Conservation (phyloP, 2,888 invertebrate species). For the Phania funesta region DNA sequence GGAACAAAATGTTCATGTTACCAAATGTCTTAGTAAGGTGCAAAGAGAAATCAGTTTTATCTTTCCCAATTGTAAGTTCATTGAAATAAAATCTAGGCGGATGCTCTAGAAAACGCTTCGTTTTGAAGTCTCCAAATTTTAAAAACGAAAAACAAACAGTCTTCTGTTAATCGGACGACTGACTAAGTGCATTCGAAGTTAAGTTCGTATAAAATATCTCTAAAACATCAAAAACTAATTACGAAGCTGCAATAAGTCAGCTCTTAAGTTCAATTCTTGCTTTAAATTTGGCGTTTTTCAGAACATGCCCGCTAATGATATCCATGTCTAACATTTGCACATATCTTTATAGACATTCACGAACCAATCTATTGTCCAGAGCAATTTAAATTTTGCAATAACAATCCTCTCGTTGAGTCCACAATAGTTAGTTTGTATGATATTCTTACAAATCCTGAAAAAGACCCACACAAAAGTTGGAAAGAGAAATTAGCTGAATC, state of each 20-base stretch:
- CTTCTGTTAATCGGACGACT: too few relatives aligned
- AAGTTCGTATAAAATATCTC: too few relatives aligned
- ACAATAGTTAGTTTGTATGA: constrained; percentile 71
- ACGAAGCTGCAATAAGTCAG: too few relatives aligned
- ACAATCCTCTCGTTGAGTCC: constrained; percentile 70
- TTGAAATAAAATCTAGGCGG: neutral
- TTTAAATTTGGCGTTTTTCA: too few relatives aligned
- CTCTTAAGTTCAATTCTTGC: too few relatives aligned
- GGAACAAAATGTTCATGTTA: constrained; percentile 91
- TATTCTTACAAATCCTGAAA: constrained; percentile 68
- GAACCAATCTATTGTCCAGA: constrained; percentile 84
- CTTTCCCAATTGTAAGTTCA: constrained; percentile 85
- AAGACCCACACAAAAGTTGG: constrained; percentile 72
- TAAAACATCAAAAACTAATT: too few relatives aligned
- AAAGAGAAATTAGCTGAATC: constrained; percentile 72
- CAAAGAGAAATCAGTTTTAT: constrained; percentile 92
- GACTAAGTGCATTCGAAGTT: too few relatives aligned
- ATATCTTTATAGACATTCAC: constrained; percentile 85
- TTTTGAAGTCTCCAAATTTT: too few relatives aligned
- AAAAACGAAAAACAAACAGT: too few relatives aligned
- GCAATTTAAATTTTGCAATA: constrained; percentile 67
- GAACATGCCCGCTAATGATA: too few relatives aligned
- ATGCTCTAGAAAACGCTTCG: too few relatives aligned
- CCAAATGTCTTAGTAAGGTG: constrained; percentile 84
- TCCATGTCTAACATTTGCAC: too few relatives aligned